These are phyloP conservation scores for Chaetorhynchus papuensis DNA, from an alignment of 2,113 vertebrate species.

Conservation along the genomic window DNA sequence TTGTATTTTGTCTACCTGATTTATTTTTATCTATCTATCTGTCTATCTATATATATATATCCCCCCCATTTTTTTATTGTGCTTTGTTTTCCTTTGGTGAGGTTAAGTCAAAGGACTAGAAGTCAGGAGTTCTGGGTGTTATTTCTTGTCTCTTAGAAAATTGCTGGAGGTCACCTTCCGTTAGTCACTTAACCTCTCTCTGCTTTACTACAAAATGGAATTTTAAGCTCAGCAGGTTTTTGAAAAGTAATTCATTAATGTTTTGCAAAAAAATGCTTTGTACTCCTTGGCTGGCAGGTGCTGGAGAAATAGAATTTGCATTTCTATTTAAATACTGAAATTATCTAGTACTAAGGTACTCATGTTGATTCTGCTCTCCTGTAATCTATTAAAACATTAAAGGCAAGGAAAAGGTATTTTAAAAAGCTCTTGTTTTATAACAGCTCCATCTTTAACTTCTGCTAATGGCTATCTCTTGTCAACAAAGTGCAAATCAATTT, in stretches of 20 bases:
- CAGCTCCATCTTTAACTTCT: slow-evolving; percentile 44
- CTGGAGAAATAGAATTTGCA: background rate
- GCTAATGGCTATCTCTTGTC: slow-evolving; percentile 42
- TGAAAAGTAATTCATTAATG: slow-evolving; percentile 29
- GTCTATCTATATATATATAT: background rate
- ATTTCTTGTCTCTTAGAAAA: slow-evolving; percentile 43
- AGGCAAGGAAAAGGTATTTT: background rate
- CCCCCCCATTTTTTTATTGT: background rate
- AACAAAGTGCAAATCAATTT: slow-evolving; percentile 52
- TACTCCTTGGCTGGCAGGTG: background rate
- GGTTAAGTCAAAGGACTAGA: slow-evolving; percentile 3
- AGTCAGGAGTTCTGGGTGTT: slow-evolving; percentile 24
- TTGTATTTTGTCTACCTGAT: background rate
- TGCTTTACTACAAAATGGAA: slow-evolving; percentile 19
- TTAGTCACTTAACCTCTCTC: slow-evolving; percentile 40
- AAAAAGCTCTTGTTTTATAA: background rate
- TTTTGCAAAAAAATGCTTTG: background rate
- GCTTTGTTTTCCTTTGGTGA: background rate
- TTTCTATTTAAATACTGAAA: slow-evolving; percentile 26
- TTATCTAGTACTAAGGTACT: background rate
- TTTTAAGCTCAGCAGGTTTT: slow-evolving; percentile 44
- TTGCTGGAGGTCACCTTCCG: slow-evolving; percentile 31
- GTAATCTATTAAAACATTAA: slow-evolving; percentile 18
- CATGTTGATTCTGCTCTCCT: background rate
- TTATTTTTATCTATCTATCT: background rate